Conservation (phyloP, 2,113 vertebrate genomes). For the Petromus typicus region DNA sequence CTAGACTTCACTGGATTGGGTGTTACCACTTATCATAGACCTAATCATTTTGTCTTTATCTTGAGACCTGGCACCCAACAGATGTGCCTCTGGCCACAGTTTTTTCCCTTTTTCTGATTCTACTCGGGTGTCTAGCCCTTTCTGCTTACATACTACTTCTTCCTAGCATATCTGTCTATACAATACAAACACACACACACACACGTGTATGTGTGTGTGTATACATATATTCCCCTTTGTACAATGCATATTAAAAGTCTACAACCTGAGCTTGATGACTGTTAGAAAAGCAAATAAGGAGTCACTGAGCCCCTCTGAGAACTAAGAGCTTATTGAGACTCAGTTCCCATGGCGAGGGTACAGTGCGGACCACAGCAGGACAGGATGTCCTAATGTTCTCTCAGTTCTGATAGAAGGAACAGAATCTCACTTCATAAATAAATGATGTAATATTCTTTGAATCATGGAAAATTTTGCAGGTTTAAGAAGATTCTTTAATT, state of each 20-base stretch:
- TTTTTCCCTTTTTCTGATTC: too few relatives aligned
- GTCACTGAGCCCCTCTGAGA: neutral
- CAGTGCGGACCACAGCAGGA: neutral
- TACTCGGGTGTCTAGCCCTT: too few relatives aligned
- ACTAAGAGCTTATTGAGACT: slow-evolving; percentile 12
- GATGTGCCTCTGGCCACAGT: too few relatives aligned
- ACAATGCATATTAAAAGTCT: slow-evolving; percentile 32
- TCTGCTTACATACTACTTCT: too few relatives aligned
- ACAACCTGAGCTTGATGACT: neutral
- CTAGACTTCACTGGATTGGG: too few relatives aligned
- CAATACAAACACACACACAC: too few relatives aligned
- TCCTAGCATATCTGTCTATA: too few relatives aligned
- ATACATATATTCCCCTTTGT: neutral
- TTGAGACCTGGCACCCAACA: too few relatives aligned
- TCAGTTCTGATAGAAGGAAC: slow-evolving; percentile 16
- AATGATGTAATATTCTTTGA: slow-evolving; percentile 43
- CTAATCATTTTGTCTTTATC: too few relatives aligned
- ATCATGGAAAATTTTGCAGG: neutral
- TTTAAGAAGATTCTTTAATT: neutral
- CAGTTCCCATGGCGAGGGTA: neutral
- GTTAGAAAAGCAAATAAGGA: neutral
- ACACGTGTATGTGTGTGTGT: too few relatives aligned
- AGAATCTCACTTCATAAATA: slow-evolving; percentile 49
- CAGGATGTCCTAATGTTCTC: neutral
- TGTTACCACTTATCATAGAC: too few relatives aligned